These are phyloP conservation scores for Cinara cedri DNA, from an alignment of 2,888 invertebrate species.

Conservation along the genomic window DNA sequence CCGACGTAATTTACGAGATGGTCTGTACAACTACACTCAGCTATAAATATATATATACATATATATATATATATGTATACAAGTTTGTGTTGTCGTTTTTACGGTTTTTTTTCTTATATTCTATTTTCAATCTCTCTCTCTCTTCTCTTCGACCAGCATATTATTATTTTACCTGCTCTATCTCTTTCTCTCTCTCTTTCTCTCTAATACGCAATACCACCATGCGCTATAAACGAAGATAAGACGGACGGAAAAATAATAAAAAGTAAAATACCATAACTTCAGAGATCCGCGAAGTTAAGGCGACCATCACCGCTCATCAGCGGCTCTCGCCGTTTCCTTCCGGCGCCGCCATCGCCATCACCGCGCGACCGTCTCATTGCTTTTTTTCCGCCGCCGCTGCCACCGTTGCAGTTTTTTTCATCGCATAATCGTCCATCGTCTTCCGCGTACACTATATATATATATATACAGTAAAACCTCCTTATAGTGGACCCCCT, in stretches of 20 bases:
- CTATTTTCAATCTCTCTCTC: too few relatives aligned
- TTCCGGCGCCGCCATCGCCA: too few relatives aligned
- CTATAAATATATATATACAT: background rate
- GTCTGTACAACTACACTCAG: background rate
- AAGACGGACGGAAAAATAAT: background rate
- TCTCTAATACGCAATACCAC: too few relatives aligned
- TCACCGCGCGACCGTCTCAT: too few relatives aligned
- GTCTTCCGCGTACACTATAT: background rate
- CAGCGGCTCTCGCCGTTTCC: background rate
- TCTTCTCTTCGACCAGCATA: too few relatives aligned
- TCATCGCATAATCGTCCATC: background rate
- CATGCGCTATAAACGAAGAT: background rate
- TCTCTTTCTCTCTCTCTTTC: background rate
- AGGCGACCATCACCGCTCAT: background rate
- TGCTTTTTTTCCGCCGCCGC: too few relatives aligned
- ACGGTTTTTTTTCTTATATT: background rate
- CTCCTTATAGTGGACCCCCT: too few relatives aligned
- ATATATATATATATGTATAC: background rate
- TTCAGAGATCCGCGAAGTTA: too few relatives aligned
- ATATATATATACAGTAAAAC: too few relatives aligned
- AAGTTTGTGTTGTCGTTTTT: slow-evolving; percentile 8
- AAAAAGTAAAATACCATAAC: background rate
- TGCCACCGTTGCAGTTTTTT: background rate
- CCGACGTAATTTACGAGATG: slow-evolving; percentile 39
- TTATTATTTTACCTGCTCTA: too few relatives aligned